A percentile compares a stretch with the other conserved stretches of the same genome.
These are phyloP conservation scores for Etheostoma nigrum DNA, from an alignment of 2,797 vertebrate genomes.

Conservation along the genomic window DNA sequence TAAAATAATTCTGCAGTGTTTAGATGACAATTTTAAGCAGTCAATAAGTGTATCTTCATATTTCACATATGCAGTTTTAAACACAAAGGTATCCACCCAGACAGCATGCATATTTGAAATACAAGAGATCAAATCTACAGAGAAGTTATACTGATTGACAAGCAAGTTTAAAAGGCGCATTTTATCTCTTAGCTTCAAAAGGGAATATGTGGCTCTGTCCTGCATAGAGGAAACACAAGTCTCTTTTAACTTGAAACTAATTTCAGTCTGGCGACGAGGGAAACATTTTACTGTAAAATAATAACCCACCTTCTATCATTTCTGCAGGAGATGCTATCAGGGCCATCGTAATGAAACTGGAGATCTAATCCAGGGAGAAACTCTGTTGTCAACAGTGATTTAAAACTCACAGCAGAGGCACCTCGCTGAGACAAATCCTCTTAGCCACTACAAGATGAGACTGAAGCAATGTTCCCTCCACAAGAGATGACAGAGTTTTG, in stretches of 20 bases:
- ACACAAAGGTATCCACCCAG: constrained; percentile 65
- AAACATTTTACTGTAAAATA: constrained; percentile 71
- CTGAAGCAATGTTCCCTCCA: constrained; percentile 34
- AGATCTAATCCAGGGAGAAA: constrained; percentile 75
- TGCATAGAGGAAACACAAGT: constrained; percentile 35
- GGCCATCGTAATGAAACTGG: constrained; percentile 73
- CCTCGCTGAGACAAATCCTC: constrained; percentile 74
- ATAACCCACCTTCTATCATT: constrained; percentile 66
- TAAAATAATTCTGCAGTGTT: constrained; percentile 15
- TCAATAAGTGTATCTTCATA: constrained; percentile 22
- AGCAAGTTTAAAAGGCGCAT: constrained; percentile 64
- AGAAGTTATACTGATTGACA: constrained; percentile 72
- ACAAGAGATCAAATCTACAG: constrained; percentile 61
- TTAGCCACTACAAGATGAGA: constrained; percentile 60
- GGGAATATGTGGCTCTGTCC: constrained; percentile 44
- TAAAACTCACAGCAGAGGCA: constrained; percentile 74
- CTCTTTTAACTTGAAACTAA: constrained; percentile 76
- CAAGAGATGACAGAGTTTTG: constrained; percentile 54
- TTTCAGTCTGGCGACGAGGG: constrained; percentile 59
- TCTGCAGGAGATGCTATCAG: constrained; percentile 70
- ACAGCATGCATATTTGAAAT: constrained; percentile 59
- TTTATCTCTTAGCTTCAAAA: constrained; percentile 75
- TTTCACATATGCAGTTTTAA: constrained; percentile 40
- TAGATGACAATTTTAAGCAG: constrained; percentile 30
- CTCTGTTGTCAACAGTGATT: constrained; percentile 76